These are phyloP conservation scores for Hirtodrosophila confusa DNA, from an alignment of 2,888 invertebrate genomes.

Conservation along the genomic window DNA sequence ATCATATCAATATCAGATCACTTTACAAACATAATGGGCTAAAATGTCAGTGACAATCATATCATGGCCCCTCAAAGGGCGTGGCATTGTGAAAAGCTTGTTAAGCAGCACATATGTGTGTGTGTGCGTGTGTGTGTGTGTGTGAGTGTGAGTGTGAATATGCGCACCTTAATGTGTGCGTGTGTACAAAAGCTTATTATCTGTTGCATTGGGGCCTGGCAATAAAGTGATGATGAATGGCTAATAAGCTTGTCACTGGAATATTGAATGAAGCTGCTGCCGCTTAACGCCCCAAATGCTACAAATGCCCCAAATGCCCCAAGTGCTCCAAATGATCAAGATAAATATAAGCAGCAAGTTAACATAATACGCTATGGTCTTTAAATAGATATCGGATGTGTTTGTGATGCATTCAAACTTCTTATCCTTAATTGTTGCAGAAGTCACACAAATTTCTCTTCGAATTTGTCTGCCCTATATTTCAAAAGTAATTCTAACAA, in stretches of 20 bases:
- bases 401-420: not conserved
- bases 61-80: slow-evolving; percentile 17
- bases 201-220: slow-evolving; percentile 19
- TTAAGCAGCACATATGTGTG: slow-evolving; percentile 12
- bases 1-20: slow-evolving; percentile 69
- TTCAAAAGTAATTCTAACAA: too few relatives aligned
- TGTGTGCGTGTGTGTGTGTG: not conserved
- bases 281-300: slow-evolving; percentile 6
- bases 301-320: too few relatives aligned
- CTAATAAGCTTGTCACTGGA: slow-evolving; percentile 28
- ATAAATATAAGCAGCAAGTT: slow-evolving; percentile 24
- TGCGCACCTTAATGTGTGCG: not conserved
- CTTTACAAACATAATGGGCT: slow-evolving; percentile 54
- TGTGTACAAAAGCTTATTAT: slow-evolving; percentile 7
- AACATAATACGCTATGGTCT: slow-evolving; percentile 7
- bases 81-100: not conserved
- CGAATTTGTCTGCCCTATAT: too few relatives aligned
- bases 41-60: slow-evolving; percentile 33
- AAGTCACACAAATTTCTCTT: too few relatives aligned
- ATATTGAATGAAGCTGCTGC: slow-evolving; percentile 24
- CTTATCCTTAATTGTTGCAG: too few relatives aligned
- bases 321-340: slow-evolving; percentile 28
- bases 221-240: slow-evolving; percentile 44
- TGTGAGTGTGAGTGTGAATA: not conserved
- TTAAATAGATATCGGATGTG: not conserved